Evolutionary conservation across 2,888 invertebrate genomes (phyloP).

Genomic region (Eumerus sabulonum): DNA sequence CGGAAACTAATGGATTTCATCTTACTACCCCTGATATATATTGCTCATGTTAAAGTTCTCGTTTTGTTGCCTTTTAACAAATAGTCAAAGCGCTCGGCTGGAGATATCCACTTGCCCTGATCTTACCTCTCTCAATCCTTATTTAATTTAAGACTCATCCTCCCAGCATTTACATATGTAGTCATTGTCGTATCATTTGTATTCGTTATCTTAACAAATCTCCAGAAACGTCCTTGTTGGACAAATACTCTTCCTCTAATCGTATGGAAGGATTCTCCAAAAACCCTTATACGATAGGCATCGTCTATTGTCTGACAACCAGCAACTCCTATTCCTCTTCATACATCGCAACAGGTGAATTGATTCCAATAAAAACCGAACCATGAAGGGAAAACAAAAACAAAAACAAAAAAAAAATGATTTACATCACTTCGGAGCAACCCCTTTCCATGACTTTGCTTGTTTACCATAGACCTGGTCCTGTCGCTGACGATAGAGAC

Average conservation of each 20-base stretch:
- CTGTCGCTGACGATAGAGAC: neutral
- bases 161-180: neutral
- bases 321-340: constrained; percentile 7
- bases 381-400: constrained; percentile 18
- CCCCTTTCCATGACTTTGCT: constrained; percentile 52
- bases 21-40: too few species aligned
- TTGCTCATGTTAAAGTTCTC: too few species aligned
- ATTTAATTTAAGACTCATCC: neutral
- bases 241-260: constrained; percentile 38
- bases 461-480: constrained; percentile 42
- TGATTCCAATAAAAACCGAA: constrained; percentile 28
- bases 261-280: constrained; percentile 43
- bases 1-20: too few species aligned
- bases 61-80: too few species aligned
- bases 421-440: constrained; percentile 22
- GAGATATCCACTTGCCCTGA: too few species aligned
- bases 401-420: too few species aligned
- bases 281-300: constrained; percentile 27
- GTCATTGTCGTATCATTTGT: too few species aligned
- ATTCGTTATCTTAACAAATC: constrained; percentile 34
- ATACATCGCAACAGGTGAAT: constrained; percentile 58
- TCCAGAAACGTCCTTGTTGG: constrained; percentile 51
- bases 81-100: too few species aligned
- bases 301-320: constrained; percentile 34
- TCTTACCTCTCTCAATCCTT: neutral